Percentiles rank a stretch among this genome's conserved stretches.
Evolutionary conservation across 2,113 vertebrate species (phyloP).

Genomic region (Pelecanoides urinatrix): DNA sequence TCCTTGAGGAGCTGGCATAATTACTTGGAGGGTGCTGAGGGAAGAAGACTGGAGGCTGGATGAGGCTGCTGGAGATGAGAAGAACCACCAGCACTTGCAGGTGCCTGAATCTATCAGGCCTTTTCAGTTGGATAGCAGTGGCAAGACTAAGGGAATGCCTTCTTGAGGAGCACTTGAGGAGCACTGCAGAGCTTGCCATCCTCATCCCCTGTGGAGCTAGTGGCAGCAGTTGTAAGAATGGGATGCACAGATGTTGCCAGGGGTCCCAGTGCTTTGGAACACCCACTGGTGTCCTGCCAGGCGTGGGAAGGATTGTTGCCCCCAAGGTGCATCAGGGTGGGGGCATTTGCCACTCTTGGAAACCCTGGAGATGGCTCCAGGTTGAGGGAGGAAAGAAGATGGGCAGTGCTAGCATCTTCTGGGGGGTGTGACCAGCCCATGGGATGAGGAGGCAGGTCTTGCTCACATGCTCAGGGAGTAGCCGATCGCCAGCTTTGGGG

Average conservation of each 20-base stretch:
- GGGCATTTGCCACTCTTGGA: not conserved
- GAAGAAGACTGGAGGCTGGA: not conserved
- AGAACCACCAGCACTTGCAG: not conserved
- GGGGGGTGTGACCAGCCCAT: not conserved
- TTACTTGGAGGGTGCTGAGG: not conserved
- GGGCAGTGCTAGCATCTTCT: not conserved
- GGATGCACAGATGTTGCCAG: not conserved
- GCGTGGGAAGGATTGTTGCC: not conserved
- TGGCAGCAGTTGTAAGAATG: not conserved
- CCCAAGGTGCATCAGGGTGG: not conserved
- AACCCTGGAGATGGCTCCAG: not conserved
- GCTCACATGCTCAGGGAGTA: not conserved
- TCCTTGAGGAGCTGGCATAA: not conserved
- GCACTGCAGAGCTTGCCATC: not conserved
- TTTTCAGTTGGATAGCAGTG: not conserved
- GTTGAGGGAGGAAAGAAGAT: not conserved
- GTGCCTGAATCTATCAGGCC: not conserved
- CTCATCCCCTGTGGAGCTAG: not conserved
- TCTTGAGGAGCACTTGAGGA: not conserved
- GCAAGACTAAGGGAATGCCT: not conserved
- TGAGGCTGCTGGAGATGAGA: not conserved
- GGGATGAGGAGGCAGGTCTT: not conserved
- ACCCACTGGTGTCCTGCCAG: not conserved
- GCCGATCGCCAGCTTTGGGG: fast-evolving
- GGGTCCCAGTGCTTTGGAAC: not conserved